Percentiles rank a stretch among this genome's conserved stretches.
phyloP scores from a whole-genome alignment of 2,888 invertebrate genomes.

The Encarsia formosa region DNA sequence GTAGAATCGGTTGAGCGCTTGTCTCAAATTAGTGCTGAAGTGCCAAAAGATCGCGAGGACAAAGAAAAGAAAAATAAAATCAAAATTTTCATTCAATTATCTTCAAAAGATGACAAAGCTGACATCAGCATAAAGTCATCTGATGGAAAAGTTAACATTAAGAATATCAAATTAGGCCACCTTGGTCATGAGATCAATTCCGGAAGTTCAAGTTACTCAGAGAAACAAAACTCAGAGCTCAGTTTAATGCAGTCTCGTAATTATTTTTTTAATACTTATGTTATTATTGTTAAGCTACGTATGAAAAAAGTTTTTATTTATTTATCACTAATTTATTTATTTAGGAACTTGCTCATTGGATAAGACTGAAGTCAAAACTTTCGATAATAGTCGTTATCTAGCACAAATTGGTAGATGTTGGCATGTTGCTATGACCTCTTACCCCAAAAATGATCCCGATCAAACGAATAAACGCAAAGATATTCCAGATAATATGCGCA shows the following conservation, averaged over 20 bases:
- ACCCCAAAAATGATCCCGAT: constrained; percentile 37
- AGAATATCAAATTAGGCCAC: constrained; percentile 33
- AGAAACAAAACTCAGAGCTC: no score
- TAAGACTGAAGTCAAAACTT: constrained; percentile 57
- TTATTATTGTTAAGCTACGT: no score
- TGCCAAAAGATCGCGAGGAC: constrained; percentile 16
- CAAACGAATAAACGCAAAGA: constrained; percentile 40
- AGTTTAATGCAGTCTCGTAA: no score
- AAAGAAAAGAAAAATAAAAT: constrained; percentile 52
- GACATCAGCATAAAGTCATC: constrained; percentile 54
- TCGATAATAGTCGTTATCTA: constrained; percentile 62
- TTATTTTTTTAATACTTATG: no score
- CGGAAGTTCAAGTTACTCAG: not conserved
- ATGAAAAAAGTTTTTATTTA: no score
- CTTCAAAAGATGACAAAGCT: constrained; percentile 48
- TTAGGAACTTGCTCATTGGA: constrained; percentile 64
- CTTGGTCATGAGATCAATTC: not conserved
- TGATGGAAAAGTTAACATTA: constrained; percentile 40
- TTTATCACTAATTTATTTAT: not conserved
- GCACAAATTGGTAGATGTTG: constrained; percentile 56
- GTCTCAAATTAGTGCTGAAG: not conserved
- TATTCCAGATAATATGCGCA: constrained; percentile 46
- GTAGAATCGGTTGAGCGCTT: not conserved
- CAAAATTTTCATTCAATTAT: constrained; percentile 52
- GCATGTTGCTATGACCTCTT: constrained; percentile 61